Evolutionary conservation across 2,888 invertebrate genomes (phyloP).

Genomic region (Mythimna albipuncta): DNA sequence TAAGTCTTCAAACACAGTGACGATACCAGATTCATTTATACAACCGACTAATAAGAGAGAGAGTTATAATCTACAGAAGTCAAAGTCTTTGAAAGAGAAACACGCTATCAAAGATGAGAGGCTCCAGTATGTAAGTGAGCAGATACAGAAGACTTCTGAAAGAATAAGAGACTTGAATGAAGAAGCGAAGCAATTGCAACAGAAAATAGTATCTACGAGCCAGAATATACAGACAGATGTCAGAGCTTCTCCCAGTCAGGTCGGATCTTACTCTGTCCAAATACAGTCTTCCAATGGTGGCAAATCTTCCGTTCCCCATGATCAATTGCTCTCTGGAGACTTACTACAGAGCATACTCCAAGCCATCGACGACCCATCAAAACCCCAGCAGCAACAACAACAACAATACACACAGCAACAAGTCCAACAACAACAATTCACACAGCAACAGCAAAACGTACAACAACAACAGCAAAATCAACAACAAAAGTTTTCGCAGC

Average conservation of each 20-base stretch:
- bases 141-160: slow-evolving; percentile 85
- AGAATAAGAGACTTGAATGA: slow-evolving; percentile 83
- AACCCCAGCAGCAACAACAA: slow-evolving; percentile 37
- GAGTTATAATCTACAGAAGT: slow-evolving; percentile 73
- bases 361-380: slow-evolving; percentile 94
- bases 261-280: slow-evolving; percentile 93
- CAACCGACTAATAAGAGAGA: slow-evolving; percentile 53
- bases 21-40: slow-evolving; percentile 73
- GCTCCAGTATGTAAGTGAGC: slow-evolving; percentile 79
- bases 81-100: slow-evolving; percentile 79
- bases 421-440: slow-evolving; percentile 5
- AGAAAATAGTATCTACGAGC: slow-evolving; percentile 79
- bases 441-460: slow-evolving; percentile 19
- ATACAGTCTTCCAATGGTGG: slow-evolving; percentile 93
- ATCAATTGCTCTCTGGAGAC: slow-evolving; percentile 94
- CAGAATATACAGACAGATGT: slow-evolving; percentile 75
- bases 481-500: slow-evolving; percentile 32
- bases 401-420: slow-evolving; percentile 26
- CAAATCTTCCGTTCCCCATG: slow-evolving; percentile 91
- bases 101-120: slow-evolving; percentile 76
- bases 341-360: slow-evolving; percentile 95
- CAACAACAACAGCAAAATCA: slow-evolving; percentile 23
- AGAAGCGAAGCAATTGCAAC: slow-evolving; percentile 83
- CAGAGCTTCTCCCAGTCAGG: slow-evolving; percentile 73
- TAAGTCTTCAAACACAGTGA: slow-evolving; percentile 80